Conservation (phyloP, 1,140 invertebrate species). For the Pogonognathellus flavescens region DNA sequence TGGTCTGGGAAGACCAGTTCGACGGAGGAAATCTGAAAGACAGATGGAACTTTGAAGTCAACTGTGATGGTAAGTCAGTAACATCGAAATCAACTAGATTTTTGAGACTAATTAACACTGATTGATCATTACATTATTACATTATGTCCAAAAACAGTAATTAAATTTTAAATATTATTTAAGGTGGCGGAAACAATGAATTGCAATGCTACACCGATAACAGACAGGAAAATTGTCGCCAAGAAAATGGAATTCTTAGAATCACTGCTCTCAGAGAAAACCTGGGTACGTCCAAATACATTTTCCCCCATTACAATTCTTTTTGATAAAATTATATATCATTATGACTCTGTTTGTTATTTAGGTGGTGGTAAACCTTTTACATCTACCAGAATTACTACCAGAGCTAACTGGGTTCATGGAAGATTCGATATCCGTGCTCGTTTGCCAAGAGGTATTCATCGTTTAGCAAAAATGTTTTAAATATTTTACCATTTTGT, state of each 20-base stretch:
- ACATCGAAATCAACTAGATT: not conserved
- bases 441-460: slow-evolving; percentile 62
- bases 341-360: not conserved
- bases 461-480: not conserved
- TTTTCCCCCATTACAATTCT: not conserved
- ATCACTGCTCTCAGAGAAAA: slow-evolving; percentile 59
- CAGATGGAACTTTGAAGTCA: slow-evolving; percentile 62
- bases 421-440: slow-evolving; percentile 65
- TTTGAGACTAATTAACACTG: too few relatives aligned
- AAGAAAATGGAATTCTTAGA: slow-evolving; percentile 58
- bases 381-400: slow-evolving; percentile 61
- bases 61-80: slow-evolving; percentile 56
- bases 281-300: slow-evolving; percentile 40
- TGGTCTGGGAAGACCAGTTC: slow-evolving; percentile 62
- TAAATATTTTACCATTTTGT: too few relatives aligned
- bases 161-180: not conserved
- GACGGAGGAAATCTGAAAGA: slow-evolving; percentile 63
- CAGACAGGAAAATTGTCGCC: slow-evolving; percentile 56
- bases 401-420: slow-evolving; percentile 62
- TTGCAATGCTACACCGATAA: slow-evolving; percentile 64
- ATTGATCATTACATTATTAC: too few relatives aligned
- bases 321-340: not conserved
- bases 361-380: slow-evolving; percentile 59
- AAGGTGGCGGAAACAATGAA: slow-evolving; percentile 63
- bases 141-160: too few relatives aligned